Conservation (phyloP, 2,113 vertebrate species). For the Bothrops jararaca region DNA sequence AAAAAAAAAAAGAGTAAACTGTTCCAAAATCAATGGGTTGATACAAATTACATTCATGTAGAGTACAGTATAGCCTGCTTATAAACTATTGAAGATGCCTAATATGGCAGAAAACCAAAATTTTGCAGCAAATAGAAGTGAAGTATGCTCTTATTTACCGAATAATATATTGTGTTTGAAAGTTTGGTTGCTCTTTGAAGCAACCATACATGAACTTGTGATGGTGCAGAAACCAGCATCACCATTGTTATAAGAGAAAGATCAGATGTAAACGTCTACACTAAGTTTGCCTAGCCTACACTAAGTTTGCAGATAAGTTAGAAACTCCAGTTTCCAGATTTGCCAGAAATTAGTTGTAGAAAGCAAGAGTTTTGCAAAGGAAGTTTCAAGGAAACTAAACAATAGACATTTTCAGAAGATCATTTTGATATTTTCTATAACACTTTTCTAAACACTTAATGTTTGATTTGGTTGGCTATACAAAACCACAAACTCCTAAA, state of each 20-base stretch:
- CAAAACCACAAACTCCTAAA: neutral
- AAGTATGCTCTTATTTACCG: neutral
- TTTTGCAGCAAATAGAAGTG: neutral
- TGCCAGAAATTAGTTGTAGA: neutral
- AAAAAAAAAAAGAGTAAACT: neutral
- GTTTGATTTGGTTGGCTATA: neutral
- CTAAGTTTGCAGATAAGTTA: neutral
- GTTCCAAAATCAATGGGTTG: neutral
- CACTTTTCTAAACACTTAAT: neutral
- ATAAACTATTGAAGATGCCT: neutral
- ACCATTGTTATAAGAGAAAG: neutral
- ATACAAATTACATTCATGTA: neutral
- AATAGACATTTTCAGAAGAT: neutral
- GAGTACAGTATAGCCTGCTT: neutral
- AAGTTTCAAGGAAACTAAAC: neutral
- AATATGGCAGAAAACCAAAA: neutral
- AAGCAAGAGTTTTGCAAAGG: neutral
- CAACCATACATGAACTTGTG: neutral
- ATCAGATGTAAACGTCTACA: neutral
- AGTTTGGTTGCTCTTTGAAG: neutral
- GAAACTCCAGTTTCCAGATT: neutral
- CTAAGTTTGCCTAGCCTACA: neutral
- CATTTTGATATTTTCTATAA: neutral
- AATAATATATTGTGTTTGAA: neutral
- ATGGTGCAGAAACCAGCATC: neutral